phyloP scores from a whole-genome alignment of 1,140 invertebrate species.

The Leptopilina boulardi region DNA sequence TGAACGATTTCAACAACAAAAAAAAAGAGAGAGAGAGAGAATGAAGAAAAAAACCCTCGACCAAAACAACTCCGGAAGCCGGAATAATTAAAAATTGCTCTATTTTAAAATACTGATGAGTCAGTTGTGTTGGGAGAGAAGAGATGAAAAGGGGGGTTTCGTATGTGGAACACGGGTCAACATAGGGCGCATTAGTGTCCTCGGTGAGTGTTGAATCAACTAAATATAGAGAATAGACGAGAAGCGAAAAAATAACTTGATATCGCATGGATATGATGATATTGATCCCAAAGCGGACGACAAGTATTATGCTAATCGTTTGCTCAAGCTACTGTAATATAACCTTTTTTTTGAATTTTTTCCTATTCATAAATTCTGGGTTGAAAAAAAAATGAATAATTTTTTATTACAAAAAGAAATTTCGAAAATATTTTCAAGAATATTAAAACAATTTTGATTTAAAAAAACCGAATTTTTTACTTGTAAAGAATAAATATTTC shows the following conservation, averaged over 20 bases:
- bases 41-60: constrained; percentile 34
- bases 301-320: constrained; percentile 28
- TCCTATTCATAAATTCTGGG: too few relatives aligned
- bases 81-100: constrained; percentile 65
- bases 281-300: not conserved
- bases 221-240: constrained; percentile 24
- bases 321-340: constrained; percentile 6
- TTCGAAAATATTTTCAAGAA: too few relatives aligned
- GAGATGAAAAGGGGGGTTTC: not conserved
- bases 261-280: not conserved
- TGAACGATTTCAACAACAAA: not conserved
- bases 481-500: too few relatives aligned
- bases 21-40: constrained; percentile 39
- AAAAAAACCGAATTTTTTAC: too few relatives aligned
- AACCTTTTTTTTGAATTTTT: too few relatives aligned
- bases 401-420: too few relatives aligned
- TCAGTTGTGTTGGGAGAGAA: not conserved
- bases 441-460: too few relatives aligned
- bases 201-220: constrained; percentile 17
- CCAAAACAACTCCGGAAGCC: constrained; percentile 44
- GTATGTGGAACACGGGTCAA: not conserved
- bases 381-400: too few relatives aligned
- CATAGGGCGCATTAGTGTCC: constrained; percentile 2
- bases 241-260: constrained; percentile 10
- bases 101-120: constrained; percentile 29